Percentiles rank a stretch among this genome's conserved stretches.
These are phyloP conservation scores for Agapornis roseicollis DNA, from an alignment of 2,113 vertebrate genomes.

Conservation along the genomic window DNA sequence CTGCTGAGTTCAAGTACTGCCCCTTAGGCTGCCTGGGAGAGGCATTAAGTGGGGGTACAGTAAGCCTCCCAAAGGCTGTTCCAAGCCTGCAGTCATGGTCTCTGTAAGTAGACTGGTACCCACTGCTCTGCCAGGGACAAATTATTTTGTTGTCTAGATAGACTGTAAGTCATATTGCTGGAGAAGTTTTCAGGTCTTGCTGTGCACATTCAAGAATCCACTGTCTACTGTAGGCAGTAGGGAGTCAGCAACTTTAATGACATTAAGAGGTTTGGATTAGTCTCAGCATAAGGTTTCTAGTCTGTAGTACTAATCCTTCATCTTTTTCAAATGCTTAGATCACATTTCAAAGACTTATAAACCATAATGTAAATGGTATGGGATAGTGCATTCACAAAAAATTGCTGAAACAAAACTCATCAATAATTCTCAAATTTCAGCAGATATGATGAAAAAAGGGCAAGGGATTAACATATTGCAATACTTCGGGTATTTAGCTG, in stretches of 20 bases:
- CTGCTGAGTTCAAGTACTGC: accelerated
- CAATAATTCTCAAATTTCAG: not conserved
- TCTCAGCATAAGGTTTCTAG: not conserved
- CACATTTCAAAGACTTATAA: not conserved
- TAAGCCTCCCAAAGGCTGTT: not conserved
- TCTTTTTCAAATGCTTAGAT: not conserved
- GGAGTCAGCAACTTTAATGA: not conserved
- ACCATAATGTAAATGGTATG: not conserved
- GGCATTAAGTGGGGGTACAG: not conserved
- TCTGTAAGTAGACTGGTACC: not conserved
- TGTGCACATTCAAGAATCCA: not conserved
- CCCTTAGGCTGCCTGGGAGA: not conserved
- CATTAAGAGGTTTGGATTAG: not conserved
- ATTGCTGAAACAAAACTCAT: not conserved
- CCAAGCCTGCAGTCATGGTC: not conserved
- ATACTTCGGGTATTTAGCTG: not conserved
- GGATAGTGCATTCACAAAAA: not conserved
- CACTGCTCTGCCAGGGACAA: not conserved
- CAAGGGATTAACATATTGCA: not conserved
- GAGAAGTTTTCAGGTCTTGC: not conserved
- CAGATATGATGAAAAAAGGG: not conserved
- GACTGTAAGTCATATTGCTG: not conserved
- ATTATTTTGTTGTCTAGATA: not conserved
- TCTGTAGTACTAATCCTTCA: not conserved
- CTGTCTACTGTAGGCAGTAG: not conserved